Base-by-base conservation (phyloP, 1,140 invertebrate genomes). In the Brachionus sp. region DNA sequence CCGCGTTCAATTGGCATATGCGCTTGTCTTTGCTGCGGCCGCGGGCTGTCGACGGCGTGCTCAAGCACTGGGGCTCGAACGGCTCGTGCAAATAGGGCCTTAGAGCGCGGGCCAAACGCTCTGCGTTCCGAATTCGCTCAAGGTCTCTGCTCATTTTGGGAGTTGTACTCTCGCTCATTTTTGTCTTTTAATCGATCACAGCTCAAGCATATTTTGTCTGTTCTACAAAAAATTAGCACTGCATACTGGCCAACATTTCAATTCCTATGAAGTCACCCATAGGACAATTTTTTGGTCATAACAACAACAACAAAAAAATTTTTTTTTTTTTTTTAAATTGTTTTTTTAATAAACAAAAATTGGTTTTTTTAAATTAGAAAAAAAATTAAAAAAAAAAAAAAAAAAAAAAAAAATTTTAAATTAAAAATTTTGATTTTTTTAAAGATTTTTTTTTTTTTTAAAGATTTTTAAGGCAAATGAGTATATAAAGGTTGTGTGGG, bases 151-250 rank as follows among this genome's bases (percentile, higher is more conserved):
- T 37, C 7, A 70, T 70, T 70, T 37, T 70, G 6, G 66, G 13
- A 39, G 66, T 70, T 9, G n/a, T 70, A 19, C 33, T 37, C 16
- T 70, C 66, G 37, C 35, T 70, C 66, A 70, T 70, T 37, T 64
- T 25, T 57, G 29, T 13, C 12, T 42, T 3, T 7, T 42, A 13
- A 42, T 42, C 39, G 50, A n/a, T 57, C 50, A 57, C 50, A 57
- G 50, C 13, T 70, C 35, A 9, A 70, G 39, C 66, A 70, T 70
- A 70, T 70, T 70, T 70, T 70, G 66, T 70, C 66, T 70, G 66
- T 37, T 66, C 33, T 37, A 19, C n/a, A 57, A 57, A 57, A 57
- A 19, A 19, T 57, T 16, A 57, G n/a, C 9, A 19, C 3, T 23
- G 7, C 9, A 19, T 19, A 10, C 39, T 42, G 5, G 39, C 12